phyloP scores from a whole-genome alignment of 2,113 vertebrate species.

The Microcebus tavaratra region DNA sequence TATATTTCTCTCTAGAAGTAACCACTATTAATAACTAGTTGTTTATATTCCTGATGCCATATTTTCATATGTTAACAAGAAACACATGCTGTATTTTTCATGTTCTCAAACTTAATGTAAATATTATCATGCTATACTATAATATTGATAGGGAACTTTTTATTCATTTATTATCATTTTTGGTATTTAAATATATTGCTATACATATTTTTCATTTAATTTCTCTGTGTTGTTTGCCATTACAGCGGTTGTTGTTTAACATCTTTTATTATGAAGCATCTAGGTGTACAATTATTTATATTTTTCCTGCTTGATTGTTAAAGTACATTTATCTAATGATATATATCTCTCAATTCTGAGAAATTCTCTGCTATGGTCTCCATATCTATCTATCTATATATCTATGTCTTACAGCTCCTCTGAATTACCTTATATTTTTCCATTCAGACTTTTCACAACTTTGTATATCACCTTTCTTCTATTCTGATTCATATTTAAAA shows the following conservation, averaged over 20 bases:
- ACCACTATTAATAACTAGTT: not conserved
- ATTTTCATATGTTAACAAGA: not conserved
- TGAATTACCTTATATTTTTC: not conserved
- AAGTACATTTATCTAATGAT: not conserved
- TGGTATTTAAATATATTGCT: not conserved
- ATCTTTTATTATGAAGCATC: not conserved
- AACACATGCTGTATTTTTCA: not conserved
- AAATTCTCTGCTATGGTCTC: not conserved
- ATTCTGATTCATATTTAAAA: not conserved
- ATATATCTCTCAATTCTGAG: not conserved
- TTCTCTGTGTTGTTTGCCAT: not conserved
- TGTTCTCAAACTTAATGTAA: not conserved
- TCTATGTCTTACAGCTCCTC: not conserved
- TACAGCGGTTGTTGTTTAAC: not conserved
- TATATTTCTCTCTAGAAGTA: not conserved
- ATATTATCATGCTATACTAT: not conserved
- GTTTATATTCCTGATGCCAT: not conserved
- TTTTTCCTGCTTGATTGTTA: slow-evolving; percentile 14
- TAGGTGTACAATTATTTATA: not conserved
- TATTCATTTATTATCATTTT: not conserved
- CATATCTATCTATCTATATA: not conserved
- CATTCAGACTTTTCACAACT: not conserved
- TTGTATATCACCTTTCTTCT: not conserved
- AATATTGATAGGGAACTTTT: not conserved
- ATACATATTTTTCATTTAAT: not conserved